Evolutionary conservation across 1,140 invertebrate genomes (phyloP).

Genomic region (Leptoteleia sp.): DNA sequence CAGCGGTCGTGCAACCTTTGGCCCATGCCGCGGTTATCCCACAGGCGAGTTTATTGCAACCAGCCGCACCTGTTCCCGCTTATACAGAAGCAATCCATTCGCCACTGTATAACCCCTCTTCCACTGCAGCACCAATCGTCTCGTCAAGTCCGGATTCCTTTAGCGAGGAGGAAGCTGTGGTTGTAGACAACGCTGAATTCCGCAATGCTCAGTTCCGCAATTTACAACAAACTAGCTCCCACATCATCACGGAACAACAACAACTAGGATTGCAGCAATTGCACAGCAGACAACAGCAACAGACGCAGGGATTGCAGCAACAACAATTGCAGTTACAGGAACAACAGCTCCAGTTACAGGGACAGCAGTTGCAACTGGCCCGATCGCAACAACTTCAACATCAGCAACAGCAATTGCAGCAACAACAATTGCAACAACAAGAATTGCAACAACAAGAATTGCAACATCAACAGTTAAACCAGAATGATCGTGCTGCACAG

Average conservation of each 20-base stretch:
- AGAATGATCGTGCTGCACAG: slow-evolving; percentile 19
- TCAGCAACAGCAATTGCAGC: slow-evolving; percentile 47
- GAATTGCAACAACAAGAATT: slow-evolving; percentile 40
- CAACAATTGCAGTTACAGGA: slow-evolving; percentile 14
- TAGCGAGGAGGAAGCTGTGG: slow-evolving; percentile 72
- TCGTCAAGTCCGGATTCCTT: slow-evolving; percentile 61
- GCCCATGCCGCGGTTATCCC: slow-evolving; percentile 64
- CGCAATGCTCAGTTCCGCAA: slow-evolving; percentile 63
- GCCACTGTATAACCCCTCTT: slow-evolving; percentile 58
- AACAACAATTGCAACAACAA: slow-evolving; percentile 44
- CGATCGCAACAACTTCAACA: slow-evolving; percentile 54
- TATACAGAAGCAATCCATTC: too few species aligned
- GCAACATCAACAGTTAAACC: too few species aligned
- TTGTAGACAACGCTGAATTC: slow-evolving; percentile 77
- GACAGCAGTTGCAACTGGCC: slow-evolving; percentile 43
- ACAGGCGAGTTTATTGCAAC: slow-evolving; percentile 61
- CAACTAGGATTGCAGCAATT: slow-evolving; percentile 5
- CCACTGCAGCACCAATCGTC: slow-evolving; percentile 56
- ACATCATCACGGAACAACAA: slow-evolving; percentile 37
- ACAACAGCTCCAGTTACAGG: slow-evolving; percentile 4
- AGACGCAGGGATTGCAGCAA: slow-evolving; percentile 8
- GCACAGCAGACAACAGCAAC: too few species aligned
- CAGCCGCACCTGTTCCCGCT: slow-evolving; percentile 43
- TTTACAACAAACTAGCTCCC: slow-evolving; percentile 39
- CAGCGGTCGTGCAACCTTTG: slow-evolving; percentile 76